Base-by-base conservation (phyloP, 2,888 invertebrate genomes). In the Nomada lathburiana region DNA sequence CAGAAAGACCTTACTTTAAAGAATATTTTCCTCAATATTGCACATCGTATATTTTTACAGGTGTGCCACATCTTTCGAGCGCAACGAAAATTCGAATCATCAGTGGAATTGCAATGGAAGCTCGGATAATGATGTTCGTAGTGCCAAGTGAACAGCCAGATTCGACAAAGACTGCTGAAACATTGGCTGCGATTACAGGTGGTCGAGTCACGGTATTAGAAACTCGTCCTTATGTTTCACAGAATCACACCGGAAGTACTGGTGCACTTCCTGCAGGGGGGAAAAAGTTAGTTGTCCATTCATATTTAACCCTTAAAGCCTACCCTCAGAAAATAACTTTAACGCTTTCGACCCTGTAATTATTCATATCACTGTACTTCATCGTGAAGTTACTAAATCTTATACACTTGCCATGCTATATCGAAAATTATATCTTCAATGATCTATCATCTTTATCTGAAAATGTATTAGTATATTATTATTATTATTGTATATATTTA, bases 131-230 rank as follows among this genome's bases (percentile, higher is more conserved):
- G 94, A 96, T 96, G 23, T 98, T 98, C 93, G 96, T 98, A 79
- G 96, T 98, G 55, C 97, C 97, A 5, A 97, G 97, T 64, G 95
- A 95, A 71, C 96, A 97, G 92, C 96, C 96, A 11, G 96, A 98
- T 93, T 96, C 96, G 85, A 94, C 94, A 74, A 96, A 96, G 89
- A 95, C 97, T 20, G 97, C 97, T 92, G 96, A 97, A 90, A 96
- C 97, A 55, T 94, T 98, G 47, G 96, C 96, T 80, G 95, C 96
- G 42, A 95, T 97, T 60, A 97, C 98, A 0, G 98, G 98, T 2
- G 97, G 97, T 3, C 96, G 96, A 92, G 97, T 98, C 0, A 96
- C 95, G 65, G 97, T 98, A 75, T 95, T 97, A 89, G 96, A 97
- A 76, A 96, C 97, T 62, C 95, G 96, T 82, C 96, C 97, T 0